These are phyloP conservation scores for Dinoponera quadriceps DNA, from an alignment of 1,140 invertebrate genomes.

Conservation along the genomic window DNA sequence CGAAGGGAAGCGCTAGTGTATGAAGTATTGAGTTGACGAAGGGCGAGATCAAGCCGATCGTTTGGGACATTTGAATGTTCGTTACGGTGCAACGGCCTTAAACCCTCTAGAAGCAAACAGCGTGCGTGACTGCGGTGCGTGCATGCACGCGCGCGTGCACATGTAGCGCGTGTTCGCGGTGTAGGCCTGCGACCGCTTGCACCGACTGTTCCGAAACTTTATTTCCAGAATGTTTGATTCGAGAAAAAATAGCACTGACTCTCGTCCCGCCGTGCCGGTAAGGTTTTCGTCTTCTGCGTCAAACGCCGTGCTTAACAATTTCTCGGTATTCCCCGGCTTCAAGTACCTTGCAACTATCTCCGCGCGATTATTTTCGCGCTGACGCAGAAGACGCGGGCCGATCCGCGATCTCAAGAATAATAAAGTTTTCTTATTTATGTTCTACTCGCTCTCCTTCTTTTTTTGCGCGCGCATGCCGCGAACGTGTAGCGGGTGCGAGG, in stretches of 20 bases:
- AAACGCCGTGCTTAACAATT: slow-evolving; percentile 82
- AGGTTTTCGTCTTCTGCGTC: slow-evolving; percentile 73
- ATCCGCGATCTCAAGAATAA: too few species aligned
- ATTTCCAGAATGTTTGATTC: slow-evolving; percentile 85
- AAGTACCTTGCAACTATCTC: too few species aligned
- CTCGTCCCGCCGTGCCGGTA: slow-evolving; percentile 70
- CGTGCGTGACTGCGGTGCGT: slow-evolving; percentile 69
- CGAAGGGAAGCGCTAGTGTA: too few species aligned
- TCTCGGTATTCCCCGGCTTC: slow-evolving; percentile 76
- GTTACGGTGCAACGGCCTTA: slow-evolving; percentile 81
- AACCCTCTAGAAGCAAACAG: slow-evolving; percentile 78
- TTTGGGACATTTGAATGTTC: slow-evolving; percentile 67
- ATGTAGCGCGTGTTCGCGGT: slow-evolving; percentile 59
- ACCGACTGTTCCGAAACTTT: slow-evolving; percentile 79
- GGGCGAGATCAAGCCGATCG: slow-evolving; percentile 60
- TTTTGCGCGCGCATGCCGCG: too few species aligned
- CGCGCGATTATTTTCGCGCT: too few species aligned
- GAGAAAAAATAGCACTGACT: slow-evolving; percentile 82
- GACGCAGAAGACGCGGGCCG: not conserved
- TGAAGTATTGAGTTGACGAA: too few species aligned
- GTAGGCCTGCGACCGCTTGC: slow-evolving; percentile 41
- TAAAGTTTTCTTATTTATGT: too few species aligned
- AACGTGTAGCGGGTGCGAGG: too few species aligned
- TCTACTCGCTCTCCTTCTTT: too few species aligned
- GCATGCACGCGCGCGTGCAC: slow-evolving; percentile 54